Percentiles rank a stretch among this genome's conserved stretches.
Conservation (phyloP, 2,888 invertebrate species). For the Drosophila ochracea region DNA sequence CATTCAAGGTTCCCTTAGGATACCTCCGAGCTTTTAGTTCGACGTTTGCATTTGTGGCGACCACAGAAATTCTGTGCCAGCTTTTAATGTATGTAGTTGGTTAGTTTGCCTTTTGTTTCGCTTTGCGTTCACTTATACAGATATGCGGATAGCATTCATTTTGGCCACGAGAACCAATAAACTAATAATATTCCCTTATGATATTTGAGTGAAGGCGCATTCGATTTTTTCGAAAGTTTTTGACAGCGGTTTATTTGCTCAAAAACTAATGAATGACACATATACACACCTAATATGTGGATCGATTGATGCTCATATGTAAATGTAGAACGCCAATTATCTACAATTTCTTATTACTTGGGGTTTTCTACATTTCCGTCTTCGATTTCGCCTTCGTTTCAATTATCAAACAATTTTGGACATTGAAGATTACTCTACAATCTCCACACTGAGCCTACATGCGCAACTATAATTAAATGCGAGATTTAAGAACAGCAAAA, state of each 20-base stretch:
- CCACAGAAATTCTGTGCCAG: conserved; percentile 2
- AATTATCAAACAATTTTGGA: too few relatives aligned
- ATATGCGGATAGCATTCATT: conserved; percentile 4
- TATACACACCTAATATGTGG: too few relatives aligned
- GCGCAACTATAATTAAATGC: too few relatives aligned
- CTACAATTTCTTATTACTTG: too few relatives aligned
- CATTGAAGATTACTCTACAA: too few relatives aligned
- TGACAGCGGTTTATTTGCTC: background rate
- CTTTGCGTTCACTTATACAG: conserved; percentile 32
- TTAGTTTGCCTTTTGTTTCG: conserved; percentile 41
- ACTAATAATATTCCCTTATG: background rate
- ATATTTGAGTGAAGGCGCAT: background rate
- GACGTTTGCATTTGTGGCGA: conserved; percentile 39
- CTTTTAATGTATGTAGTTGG: conserved; percentile 4
- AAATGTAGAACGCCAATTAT: too few relatives aligned
- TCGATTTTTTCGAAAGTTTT: background rate
- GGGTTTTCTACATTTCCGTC: too few relatives aligned
- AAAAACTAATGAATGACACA: background rate
- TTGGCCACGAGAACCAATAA: conserved; percentile 15
- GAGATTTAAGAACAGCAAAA: background rate
- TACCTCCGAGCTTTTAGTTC: conserved; percentile 48
- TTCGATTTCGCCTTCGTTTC: too few relatives aligned
- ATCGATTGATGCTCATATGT: too few relatives aligned
- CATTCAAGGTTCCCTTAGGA: conserved; percentile 65
- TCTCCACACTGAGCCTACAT: too few relatives aligned